Evolutionary conservation across 2,797 vertebrate genomes (phyloP), one percentile per base, ranked within the genome.

Genomic region (Nyctalus aviator): DNA sequence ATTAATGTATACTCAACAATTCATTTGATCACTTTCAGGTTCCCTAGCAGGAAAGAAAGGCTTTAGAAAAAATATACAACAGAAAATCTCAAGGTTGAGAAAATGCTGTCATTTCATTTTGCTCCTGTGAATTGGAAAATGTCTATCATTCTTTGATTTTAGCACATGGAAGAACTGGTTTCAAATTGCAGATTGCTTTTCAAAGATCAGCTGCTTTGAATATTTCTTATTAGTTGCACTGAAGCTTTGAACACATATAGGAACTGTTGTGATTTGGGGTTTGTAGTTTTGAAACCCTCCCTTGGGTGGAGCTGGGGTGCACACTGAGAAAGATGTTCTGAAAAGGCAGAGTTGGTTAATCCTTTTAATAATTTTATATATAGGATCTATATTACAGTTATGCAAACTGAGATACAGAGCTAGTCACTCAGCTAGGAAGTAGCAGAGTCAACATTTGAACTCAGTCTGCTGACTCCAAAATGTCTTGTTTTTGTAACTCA

Each of bases 71-170:
- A 37, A 89, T 35, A 25, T 69, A 20, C 13, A 8, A 64, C 17
- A 92, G 8, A 78, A 84, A 82, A 62, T 48, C 23, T 77, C 46
- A 83, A 32, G 17, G 6, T 90, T 94, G 25, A 84, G 75, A 84
- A 91, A 89, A 90, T 75, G n/a, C 2, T 89, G 3, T 62, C 41
- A 71, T 91, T 87, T 44, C 18, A 64, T 35, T 68, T 37, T 4
- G 27, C 37, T 82, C 35, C 4, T 84, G 21, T 50, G 46, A 90
- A 68, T 57, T 79, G 27, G 37, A 20, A 81, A 86, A 62, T 81
- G 5, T 46, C 20, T 66, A 41, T 78, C 44, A 73, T 59, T 84
- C 41, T 50, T 79, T 84, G 55, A 76, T 96, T 93, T 94, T 93
- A 85, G 21, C 55, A 85, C 44, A 27, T 35, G 4, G 48, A 83